Evolutionary conservation across 2,797 vertebrate genomes (phyloP).

Genomic region (Delichon dasypus): DNA sequence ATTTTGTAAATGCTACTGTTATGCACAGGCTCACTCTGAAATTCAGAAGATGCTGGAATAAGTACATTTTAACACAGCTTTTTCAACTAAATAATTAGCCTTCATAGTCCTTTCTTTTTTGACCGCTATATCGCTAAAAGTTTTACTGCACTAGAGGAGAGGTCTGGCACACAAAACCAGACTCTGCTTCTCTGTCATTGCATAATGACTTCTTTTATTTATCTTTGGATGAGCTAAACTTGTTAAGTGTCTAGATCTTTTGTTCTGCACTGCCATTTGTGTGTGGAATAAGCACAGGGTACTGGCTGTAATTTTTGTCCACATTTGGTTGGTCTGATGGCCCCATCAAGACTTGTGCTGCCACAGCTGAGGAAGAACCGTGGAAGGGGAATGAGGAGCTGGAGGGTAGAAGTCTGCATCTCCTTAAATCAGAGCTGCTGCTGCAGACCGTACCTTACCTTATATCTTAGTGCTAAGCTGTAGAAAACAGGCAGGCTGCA

Average conservation of each 20-base stretch:
- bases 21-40: neutral
- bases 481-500: slow-evolving; percentile 37
- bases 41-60: neutral
- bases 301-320: neutral
- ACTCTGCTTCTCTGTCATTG: neutral
- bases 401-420: neutral
- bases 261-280: neutral
- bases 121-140: neutral
- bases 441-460: neutral
- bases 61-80: neutral
- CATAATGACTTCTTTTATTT: neutral
- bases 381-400: neutral
- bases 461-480: slow-evolving; percentile 3
- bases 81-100: slow-evolving; percentile 21
- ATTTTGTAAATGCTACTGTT: slow-evolving; percentile 51
- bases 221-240: neutral
- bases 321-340: neutral
- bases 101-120: neutral
- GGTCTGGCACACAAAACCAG: neutral
- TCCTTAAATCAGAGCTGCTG: slow-evolving; percentile 21
- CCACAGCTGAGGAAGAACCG: neutral
- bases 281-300: neutral
- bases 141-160: neutral
- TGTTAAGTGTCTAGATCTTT: neutral
- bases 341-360: neutral